These are phyloP conservation scores for Botia kubotai DNA, from an alignment of 2,797 vertebrate genomes.

Conservation along the genomic window DNA sequence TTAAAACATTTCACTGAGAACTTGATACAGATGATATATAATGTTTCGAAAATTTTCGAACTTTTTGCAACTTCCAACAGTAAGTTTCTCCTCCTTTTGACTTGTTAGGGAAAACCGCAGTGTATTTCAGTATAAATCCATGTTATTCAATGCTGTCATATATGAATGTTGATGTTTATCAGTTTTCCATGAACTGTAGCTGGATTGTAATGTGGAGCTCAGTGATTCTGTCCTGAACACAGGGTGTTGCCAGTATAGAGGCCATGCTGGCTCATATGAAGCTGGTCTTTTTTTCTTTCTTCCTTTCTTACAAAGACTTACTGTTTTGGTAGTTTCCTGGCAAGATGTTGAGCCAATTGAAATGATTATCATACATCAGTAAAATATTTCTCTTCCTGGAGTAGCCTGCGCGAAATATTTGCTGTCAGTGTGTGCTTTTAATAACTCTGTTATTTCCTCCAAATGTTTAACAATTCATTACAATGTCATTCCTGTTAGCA, in stretches of 20 bases:
- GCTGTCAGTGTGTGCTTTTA: conserved; percentile 9
- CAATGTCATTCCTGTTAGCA: conserved; percentile 12
- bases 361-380: conserved; percentile 45
- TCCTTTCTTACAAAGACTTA: conserved; percentile 50
- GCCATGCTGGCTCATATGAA: neutral
- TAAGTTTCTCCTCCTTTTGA: neutral
- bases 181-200: neutral
- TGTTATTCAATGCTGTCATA: neutral
- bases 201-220: neutral
- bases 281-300: conserved; percentile 32
- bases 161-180: neutral
- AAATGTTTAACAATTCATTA: conserved; percentile 19
- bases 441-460: conserved; percentile 18
- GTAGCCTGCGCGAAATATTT: conserved; percentile 25
- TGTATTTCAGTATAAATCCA: neutral
- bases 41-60: too few relatives aligned
- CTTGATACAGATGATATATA: too few relatives aligned
- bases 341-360: conserved; percentile 55
- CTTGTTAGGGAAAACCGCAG: neutral
- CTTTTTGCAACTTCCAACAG: neutral
- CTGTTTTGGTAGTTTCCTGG: conserved; percentile 51
- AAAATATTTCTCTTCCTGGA: conserved; percentile 33
- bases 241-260: neutral
- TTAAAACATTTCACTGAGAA: too few relatives aligned
- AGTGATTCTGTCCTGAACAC: conserved; percentile 7